Percentiles rank a stretch among this genome's conserved stretches.
Evolutionary conservation across 2,888 invertebrate genomes (phyloP).

Genomic region (Calameuta pallipes): DNA sequence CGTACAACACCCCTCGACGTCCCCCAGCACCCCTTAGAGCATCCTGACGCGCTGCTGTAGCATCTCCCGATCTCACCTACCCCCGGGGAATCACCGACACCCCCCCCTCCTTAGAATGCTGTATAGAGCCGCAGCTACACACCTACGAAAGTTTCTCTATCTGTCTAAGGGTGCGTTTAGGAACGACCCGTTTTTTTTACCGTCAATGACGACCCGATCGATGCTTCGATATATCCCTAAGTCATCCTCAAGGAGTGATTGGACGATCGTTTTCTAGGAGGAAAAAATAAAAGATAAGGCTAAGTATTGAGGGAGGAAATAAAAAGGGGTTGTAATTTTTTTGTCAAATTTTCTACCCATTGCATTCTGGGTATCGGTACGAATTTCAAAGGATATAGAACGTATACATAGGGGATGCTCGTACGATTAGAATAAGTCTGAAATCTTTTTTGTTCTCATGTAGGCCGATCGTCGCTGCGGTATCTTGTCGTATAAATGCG

Average conservation of each 20-base stretch:
- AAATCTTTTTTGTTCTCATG: background rate
- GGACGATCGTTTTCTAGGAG: background rate
- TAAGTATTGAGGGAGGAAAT: background rate
- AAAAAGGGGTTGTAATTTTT: background rate
- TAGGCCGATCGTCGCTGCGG: background rate
- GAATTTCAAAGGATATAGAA: background rate
- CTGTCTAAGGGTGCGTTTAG: slow-evolving; percentile 5
- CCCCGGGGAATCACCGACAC: slow-evolving; percentile 2
- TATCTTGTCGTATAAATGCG: slow-evolving; percentile 1
- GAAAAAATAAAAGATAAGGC: background rate
- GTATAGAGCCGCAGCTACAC: background rate
- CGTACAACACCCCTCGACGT: background rate
- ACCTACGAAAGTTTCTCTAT: background rate
- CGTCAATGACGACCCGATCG: background rate
- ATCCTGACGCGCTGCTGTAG: slow-evolving; percentile 1
- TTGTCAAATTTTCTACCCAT: background rate
- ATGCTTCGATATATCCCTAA: background rate
- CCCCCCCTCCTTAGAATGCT: background rate
- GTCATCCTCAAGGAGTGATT: background rate
- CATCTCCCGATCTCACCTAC: slow-evolving; percentile 24
- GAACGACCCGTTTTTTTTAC: background rate
- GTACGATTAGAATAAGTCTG: background rate
- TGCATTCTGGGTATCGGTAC: background rate
- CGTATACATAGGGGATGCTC: background rate
- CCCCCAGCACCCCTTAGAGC: slow-evolving; percentile 2